Base-by-base conservation (phyloP, 1,140 invertebrate species). In the Hermetia illucens region DNA sequence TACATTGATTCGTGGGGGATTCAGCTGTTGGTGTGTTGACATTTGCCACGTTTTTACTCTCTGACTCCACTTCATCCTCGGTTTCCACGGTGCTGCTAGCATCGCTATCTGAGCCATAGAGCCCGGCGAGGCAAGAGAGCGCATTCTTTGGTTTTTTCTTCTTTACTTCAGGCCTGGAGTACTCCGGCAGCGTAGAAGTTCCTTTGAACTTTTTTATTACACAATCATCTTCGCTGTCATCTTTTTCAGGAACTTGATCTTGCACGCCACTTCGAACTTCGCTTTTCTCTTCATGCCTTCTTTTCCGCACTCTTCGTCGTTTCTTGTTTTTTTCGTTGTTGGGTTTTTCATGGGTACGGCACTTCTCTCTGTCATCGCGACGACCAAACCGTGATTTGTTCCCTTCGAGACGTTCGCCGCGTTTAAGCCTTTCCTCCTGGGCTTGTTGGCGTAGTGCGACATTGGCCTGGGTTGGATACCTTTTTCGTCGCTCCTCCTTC, bases 401-500 rank as follows among this genome's bases (percentile, higher is more conserved):
- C 52, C 59, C 47, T 49, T 66, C 58, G 27, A 80, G 69, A 48
- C 74, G 68, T 65, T 82, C 77, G 18, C 79, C 79, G 37, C 78
- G 68, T 45, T 74, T 63, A 36, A 71, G 46, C 48, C 73, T 77
- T 52, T 85, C 82, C 34, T 72, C 65, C 25, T 68, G 54, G 44
- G 72, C 64, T 21, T 71, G 66, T 38, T 71, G 65, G 50, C 75
- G 72, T 43, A 70, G 68, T 41, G 74, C 70, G n/a, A 85, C 65
- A 58, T 82, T 89, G 24, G 61, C 59, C 44, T 70, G 72, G 8
- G 77, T 85, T 4, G 83, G 77, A 63, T 74, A 81, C 49, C 62
- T 74, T 62, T 69, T 79, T 56, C 77, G 82, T 39, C 88, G 68
- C 46, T 90, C 84, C 34, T 69, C 70, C 38, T 72, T 74, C 83